A percentile compares a stretch with the other conserved stretches of the same genome.
Conservation (phyloP, 1,140 invertebrate genomes). For the Zaprionus africanus region DNA sequence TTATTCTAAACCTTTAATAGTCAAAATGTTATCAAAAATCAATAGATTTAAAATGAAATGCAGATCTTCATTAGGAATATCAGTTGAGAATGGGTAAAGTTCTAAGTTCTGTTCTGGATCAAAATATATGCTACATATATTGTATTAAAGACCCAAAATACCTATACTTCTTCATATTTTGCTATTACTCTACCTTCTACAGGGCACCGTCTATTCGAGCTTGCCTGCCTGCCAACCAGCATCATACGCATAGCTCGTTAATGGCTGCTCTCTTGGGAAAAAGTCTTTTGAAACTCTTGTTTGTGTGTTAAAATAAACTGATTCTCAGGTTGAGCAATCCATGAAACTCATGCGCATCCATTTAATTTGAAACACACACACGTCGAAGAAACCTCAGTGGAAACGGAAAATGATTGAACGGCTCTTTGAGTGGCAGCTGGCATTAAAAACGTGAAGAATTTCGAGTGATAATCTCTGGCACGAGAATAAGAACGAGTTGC, state of each 20-base stretch:
- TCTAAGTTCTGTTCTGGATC: no score
- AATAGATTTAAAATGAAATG: no score
- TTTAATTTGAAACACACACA: neutral
- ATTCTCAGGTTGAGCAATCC: conserved; percentile 4
- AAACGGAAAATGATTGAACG: neutral
- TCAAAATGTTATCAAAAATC: no score
- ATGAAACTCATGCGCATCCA: neutral
- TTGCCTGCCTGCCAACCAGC: neutral
- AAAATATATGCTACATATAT: no score
- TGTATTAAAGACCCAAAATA: no score
- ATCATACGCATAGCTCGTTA: conserved; percentile 1
- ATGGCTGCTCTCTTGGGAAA: conserved; percentile 21
- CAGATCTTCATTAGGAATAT: no score
- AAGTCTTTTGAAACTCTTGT: conserved; percentile 10
- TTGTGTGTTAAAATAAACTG: conserved; percentile 27
- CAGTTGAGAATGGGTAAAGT: no score
- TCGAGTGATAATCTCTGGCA: conserved; percentile 27
- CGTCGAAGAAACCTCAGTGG: neutral
- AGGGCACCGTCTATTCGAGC: neutral
- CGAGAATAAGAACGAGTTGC: conserved; percentile 1
- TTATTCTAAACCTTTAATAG: no score
- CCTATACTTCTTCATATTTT: no score
- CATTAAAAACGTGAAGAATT: conserved; percentile 28
- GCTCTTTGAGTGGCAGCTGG: conserved; percentile 7
- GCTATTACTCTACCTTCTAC: neutral